Percentiles rank a stretch among this genome's conserved stretches.
phyloP scores from a whole-genome alignment of 2,888 invertebrate species.

The Perithous albicinctus region DNA sequence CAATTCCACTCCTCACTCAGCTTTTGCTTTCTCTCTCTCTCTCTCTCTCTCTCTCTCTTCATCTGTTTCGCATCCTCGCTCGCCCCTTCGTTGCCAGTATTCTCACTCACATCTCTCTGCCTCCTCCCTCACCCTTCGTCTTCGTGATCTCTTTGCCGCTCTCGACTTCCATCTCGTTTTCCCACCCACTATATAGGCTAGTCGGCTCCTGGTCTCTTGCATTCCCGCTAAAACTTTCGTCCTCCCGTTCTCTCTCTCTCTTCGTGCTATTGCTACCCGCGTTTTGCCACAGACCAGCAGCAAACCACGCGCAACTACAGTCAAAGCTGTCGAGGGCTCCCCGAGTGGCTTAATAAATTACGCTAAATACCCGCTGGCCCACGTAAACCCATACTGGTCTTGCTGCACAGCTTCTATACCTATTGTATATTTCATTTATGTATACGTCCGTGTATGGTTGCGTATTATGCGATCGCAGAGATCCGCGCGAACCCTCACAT shows the following conservation, averaged over 20 bases:
- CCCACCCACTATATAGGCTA: slow-evolving; percentile 25
- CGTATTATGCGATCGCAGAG: slow-evolving; percentile 17
- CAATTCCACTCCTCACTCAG: background rate
- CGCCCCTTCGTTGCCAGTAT: slow-evolving; percentile 21
- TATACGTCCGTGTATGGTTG: background rate
- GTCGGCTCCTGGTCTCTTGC: slow-evolving; percentile 36
- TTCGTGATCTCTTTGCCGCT: slow-evolving; percentile 16
- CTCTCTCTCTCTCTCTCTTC: slow-evolving; percentile 45
- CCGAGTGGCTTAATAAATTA: slow-evolving; percentile 79
- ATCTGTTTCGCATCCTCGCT: slow-evolving; percentile 49
- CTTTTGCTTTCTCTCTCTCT: background rate
- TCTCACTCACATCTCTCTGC: slow-evolving; percentile 34
- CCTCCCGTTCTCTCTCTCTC: too few relatives aligned
- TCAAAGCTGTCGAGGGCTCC: slow-evolving; percentile 62
- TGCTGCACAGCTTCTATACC: slow-evolving; percentile 18
- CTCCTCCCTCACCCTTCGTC: slow-evolving; percentile 23
- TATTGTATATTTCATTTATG: background rate
- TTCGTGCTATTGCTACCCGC: slow-evolving; percentile 3
- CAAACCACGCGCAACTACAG: slow-evolving; percentile 58
- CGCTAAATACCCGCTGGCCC: slow-evolving; percentile 75
- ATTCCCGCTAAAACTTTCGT: slow-evolving; percentile 59
- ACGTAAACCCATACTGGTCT: slow-evolving; percentile 45
- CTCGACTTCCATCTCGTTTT: slow-evolving; percentile 16
- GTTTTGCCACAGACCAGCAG: slow-evolving; percentile 64
- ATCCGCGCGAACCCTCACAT: slow-evolving; percentile 30